A percentile compares a stretch with the other conserved stretches of the same genome.
phyloP scores from a whole-genome alignment of 2,797 vertebrate species.

The Ctenosaura bakeri region DNA sequence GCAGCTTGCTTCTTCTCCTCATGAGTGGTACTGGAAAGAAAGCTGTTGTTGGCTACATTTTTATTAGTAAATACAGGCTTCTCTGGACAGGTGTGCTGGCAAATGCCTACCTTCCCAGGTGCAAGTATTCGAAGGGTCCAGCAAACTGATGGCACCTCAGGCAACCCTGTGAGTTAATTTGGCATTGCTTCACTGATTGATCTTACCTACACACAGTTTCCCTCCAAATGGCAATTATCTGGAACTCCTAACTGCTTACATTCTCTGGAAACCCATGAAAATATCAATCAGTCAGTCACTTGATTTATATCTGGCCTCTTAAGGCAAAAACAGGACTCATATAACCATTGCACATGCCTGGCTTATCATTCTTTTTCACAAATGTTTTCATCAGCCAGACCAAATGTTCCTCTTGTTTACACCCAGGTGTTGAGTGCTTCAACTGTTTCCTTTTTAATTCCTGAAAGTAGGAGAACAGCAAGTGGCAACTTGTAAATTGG shows the following conservation, averaged over 20 bases:
- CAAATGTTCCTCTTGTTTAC: neutral
- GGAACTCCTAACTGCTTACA: neutral
- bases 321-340: too few species aligned
- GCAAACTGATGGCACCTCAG: neutral
- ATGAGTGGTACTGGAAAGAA: neutral
- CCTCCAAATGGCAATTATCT: neutral
- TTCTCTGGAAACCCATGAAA: neutral
- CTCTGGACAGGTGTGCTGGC: conserved; percentile 14
- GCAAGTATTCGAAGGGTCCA: neutral
- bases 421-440: too few species aligned
- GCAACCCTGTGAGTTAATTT: neutral
- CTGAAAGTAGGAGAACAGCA: too few species aligned
- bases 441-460: too few species aligned
- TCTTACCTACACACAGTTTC: neutral
- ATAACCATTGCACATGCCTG: neutral
- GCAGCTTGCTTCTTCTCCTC: neutral
- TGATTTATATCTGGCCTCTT: too few species aligned
- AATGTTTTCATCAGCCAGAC: neutral
- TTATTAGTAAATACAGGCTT: neutral
- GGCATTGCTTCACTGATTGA: neutral
- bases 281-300: neutral
- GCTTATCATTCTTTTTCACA: neutral
- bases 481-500: too few species aligned
- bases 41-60: conserved; percentile 3
- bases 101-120: neutral